Conservation (phyloP, 2,888 invertebrate species). For the Sepiola atlantica region DNA sequence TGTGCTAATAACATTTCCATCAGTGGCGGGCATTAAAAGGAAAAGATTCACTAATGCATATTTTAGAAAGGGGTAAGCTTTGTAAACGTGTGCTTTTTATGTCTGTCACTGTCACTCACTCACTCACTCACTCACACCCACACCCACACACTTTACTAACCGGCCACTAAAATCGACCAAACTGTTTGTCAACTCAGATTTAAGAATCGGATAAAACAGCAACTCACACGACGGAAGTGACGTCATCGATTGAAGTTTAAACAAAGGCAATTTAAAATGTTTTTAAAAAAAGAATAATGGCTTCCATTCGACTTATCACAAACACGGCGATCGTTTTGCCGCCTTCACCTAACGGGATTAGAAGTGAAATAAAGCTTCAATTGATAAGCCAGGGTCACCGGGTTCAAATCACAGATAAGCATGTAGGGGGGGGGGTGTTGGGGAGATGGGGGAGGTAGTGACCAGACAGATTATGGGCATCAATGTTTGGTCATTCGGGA, state of each 20-base stretch:
- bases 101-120: too few species aligned
- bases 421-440: too few species aligned
- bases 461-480: background rate
- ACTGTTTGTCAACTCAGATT: background rate
- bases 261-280: conserved; percentile 1
- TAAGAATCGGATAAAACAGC: background rate
- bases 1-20: too few species aligned
- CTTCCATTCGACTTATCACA: background rate
- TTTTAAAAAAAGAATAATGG: background rate
- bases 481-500: background rate
- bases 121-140: too few species aligned
- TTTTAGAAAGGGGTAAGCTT: too few species aligned
- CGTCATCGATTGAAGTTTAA: conserved; percentile 14
- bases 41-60: too few species aligned
- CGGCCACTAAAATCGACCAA: background rate
- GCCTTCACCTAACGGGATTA: background rate
- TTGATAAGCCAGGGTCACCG: background rate
- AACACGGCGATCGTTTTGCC: background rate
- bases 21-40: too few species aligned
- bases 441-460: background rate
- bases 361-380: background rate
- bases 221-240: background rate
- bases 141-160: background rate
- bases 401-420: background rate
- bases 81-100: too few species aligned